These are phyloP conservation scores for Drosophila ohnishii DNA, from an alignment of 1,140 invertebrate genomes.

Conservation along the genomic window DNA sequence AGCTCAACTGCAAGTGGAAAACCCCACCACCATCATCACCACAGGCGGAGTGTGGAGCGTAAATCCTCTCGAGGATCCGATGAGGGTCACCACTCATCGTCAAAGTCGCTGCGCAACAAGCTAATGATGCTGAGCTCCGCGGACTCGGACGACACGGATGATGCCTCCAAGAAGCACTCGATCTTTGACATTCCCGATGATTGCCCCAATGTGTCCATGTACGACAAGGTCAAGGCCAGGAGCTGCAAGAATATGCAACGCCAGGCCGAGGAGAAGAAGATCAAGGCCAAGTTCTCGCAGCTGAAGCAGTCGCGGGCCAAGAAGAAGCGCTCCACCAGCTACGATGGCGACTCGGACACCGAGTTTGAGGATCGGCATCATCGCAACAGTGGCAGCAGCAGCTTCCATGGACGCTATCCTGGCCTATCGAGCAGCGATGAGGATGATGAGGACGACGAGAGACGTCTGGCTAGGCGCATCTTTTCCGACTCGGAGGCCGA, in stretches of 20 bases:
- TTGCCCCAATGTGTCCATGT: slow-evolving; percentile 98
- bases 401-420: slow-evolving; percentile 64
- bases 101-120: slow-evolving; percentile 60
- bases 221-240: slow-evolving; percentile 98
- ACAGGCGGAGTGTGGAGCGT: slow-evolving; percentile 63
- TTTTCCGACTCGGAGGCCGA: slow-evolving; percentile 72
- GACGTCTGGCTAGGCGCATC: slow-evolving; percentile 51
- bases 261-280: slow-evolving; percentile 93
- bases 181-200: slow-evolving; percentile 96
- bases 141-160: slow-evolving; percentile 88
- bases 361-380: slow-evolving; percentile 84
- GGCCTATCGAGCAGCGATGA: slow-evolving; percentile 71
- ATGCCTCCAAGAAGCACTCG: slow-evolving; percentile 92
- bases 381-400: slow-evolving; percentile 67
- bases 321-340: slow-evolving; percentile 93
- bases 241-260: slow-evolving; percentile 96
- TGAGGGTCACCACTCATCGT: slow-evolving; percentile 55
- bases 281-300: slow-evolving; percentile 94
- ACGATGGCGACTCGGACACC: slow-evolving; percentile 92
- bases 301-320: slow-evolving; percentile 93
- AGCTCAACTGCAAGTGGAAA: slow-evolving; percentile 60
- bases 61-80: slow-evolving; percentile 60
- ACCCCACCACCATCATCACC: slow-evolving; percentile 60
- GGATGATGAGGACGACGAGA: slow-evolving; percentile 48
- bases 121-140: slow-evolving; percentile 75